Evolutionary conservation across 2,113 vertebrate species (phyloP), one percentile per base, ranked within the genome.

Genomic region (Trogon surrucura): DNA sequence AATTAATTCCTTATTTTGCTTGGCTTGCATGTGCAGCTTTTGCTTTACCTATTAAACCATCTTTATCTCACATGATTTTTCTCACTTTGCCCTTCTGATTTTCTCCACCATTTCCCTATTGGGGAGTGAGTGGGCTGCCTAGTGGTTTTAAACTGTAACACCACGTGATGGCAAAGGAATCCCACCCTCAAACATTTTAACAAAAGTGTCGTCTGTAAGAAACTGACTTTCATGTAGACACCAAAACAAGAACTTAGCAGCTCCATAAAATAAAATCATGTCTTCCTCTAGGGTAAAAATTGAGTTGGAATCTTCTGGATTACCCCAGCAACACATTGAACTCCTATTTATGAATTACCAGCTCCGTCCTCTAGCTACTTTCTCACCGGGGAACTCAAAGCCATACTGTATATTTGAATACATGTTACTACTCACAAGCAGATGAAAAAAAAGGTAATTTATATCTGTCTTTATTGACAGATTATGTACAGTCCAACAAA

Each of bases 141-240:
- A 15, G 11, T 15, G 34, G 6, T 17, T 75, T 71, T 84, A 75
- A 65, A 50, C 26, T 13, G n/a, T 3, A 29, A 0, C 5, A 34
- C 18, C 8, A 17, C 2, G 10, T 34, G 80, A 62, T 15, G 53
- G 7, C 29, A 84, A 47, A 16, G 36, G 36, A 44, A 36, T 66
- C 16, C 6, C 32, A 57, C 5, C 4, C 47, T 75, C 16, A 66
- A 29, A 6, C 6, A 10, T 77, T 83, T 80, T 57, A 36, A 21
- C 6, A 82, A 60, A 82, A 74, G 38, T 0, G 0, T 7, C 38
- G 5, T 38, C 21, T 53, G 5, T 29, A 29, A 22, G 61, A 77
- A 62, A 80, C 5, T 48, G 3, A 23, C 12, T 45, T 78, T 47
- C 45, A 25, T 27, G 38, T 1, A 54, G 16, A 64, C 14, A 45